These are phyloP conservation scores for Monochamus saltuarius DNA, from an alignment of 1,140 invertebrate species.

Conservation along the genomic window DNA sequence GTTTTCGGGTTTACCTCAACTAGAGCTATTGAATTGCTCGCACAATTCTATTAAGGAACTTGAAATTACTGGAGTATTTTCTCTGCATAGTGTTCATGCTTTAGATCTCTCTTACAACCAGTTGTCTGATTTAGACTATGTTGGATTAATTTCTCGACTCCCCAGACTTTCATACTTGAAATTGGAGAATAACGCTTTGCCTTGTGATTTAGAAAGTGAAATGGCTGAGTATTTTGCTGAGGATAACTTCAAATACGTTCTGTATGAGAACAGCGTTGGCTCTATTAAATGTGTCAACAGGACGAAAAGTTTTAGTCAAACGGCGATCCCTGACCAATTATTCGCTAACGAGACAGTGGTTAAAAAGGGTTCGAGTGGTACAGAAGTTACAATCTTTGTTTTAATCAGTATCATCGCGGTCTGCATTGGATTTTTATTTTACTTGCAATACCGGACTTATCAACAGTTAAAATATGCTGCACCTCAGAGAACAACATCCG, in stretches of 20 bases:
- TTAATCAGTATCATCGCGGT: constrained; percentile 31
- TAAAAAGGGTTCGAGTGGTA: constrained; percentile 8
- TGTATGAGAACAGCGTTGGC: constrained; percentile 27
- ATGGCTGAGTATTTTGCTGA: constrained; percentile 42
- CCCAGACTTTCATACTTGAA: constrained; percentile 39
- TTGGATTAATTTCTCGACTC: constrained; percentile 34
- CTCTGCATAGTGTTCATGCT: constrained; percentile 40
- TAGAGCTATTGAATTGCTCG: constrained; percentile 39
- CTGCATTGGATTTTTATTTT: constrained; percentile 37
- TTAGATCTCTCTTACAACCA: constrained; percentile 45
- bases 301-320: constrained; percentile 7
- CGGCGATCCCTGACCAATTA: neutral
- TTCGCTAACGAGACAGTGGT: constrained; percentile 4
- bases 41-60: constrained; percentile 37
- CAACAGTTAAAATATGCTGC: constrained; percentile 21
- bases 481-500: constrained; percentile 26
- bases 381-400: constrained; percentile 27
- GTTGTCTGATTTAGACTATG: constrained; percentile 43
- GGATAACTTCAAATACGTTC: constrained; percentile 43
- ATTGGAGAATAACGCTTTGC: constrained; percentile 40
- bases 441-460: constrained; percentile 39
- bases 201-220: constrained; percentile 44
- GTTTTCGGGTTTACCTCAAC: constrained; percentile 39
- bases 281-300: constrained; percentile 31
- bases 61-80: constrained; percentile 39